Base-by-base conservation (phyloP, 2,797 vertebrate species). In the Streptopelia turtur region DNA sequence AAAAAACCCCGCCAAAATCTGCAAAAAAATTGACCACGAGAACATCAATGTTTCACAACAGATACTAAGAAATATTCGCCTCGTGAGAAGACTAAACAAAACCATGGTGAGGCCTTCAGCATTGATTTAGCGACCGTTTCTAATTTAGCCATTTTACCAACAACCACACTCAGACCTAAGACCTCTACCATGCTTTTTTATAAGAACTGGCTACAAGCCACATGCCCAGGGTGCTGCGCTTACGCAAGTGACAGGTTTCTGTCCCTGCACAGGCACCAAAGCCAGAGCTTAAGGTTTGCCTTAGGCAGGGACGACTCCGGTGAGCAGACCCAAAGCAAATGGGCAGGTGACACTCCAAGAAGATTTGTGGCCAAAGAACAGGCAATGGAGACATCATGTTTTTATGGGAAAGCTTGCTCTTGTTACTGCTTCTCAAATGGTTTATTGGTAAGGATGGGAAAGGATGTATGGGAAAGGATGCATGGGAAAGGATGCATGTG, bases 241-340 rank as follows among this genome's bases (percentile, higher is more conserved):
- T 63, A 39, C 24, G 27, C 57, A 82, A 70, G 39, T 0, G 1
- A 47, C 23, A 66, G 13, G 20, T 66, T 70, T 69, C 60, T 77
- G 61, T 52, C 16, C 47, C 33, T 24, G 33, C 43, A 56, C 1
- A 2, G 27, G 18, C 14, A 28, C 43, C 0, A 3, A 49, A 79
- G 37, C 0, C 0, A 0, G 33, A 66, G 3, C 25, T 71, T 10
- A 11, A 0, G 1, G 2, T 23, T 56, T 72, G 14, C 41, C 50
- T 41, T 27, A 65, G 27, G 16, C 20, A 24, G n/a, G 35, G 31
- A 91, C 4, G 27, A 6, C 11, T 76, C 11, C 13, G 1, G 3
- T 11, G 45, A 39, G 18, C n/a, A 52, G 31, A 66, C 9, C 52
- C 0, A 1, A 31, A 55, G 39, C 16, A 59, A 59, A 21, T 0